Conservation (phyloP, 2,797 vertebrate species). For the Pogonophryne albipinna region DNA sequence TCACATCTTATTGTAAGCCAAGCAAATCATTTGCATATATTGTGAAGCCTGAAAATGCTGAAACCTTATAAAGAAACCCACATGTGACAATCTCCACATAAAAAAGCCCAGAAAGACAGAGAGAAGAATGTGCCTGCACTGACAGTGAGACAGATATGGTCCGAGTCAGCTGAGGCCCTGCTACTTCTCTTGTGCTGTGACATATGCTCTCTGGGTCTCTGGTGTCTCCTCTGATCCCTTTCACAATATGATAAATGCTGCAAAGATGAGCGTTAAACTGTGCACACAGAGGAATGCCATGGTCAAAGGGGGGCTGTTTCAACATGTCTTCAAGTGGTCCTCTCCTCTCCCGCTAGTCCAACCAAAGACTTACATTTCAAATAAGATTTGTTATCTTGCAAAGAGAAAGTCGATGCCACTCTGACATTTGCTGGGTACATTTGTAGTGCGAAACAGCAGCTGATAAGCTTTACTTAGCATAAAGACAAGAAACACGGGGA, state of each 20-base stretch:
- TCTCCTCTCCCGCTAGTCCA: not conserved
- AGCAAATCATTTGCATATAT: slow-evolving; percentile 13
- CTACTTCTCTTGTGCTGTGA: slow-evolving; percentile 43
- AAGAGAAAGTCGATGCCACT: not conserved
- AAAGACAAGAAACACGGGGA: not conserved
- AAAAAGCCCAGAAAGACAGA: slow-evolving; percentile 9
- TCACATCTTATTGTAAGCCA: slow-evolving; percentile 21
- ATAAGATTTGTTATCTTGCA: not conserved
- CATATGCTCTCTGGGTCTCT: slow-evolving; percentile 38
- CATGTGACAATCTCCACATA: not conserved
- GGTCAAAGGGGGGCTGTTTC: slow-evolving; percentile 16
- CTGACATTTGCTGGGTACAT: not conserved
- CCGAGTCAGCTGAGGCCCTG: slow-evolving; percentile 32
- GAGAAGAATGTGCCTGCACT: slow-evolving; percentile 29
- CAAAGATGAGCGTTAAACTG: slow-evolving; percentile 41
- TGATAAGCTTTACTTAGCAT: not conserved
- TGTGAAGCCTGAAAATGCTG: slow-evolving; percentile 4
- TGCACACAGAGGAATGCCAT: slow-evolving; percentile 35
- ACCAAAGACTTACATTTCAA: not conserved
- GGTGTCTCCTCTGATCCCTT: slow-evolving; percentile 43
- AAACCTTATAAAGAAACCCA: slow-evolving; percentile 8
- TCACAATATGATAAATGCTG: slow-evolving; percentile 59
- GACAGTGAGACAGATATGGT: slow-evolving; percentile 43
- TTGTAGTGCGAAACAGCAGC: not conserved
- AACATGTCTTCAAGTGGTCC: slow-evolving; percentile 23